Evolutionary conservation across 2,113 vertebrate genomes (phyloP).

Genomic region (Tychaedon coryphoeus): DNA sequence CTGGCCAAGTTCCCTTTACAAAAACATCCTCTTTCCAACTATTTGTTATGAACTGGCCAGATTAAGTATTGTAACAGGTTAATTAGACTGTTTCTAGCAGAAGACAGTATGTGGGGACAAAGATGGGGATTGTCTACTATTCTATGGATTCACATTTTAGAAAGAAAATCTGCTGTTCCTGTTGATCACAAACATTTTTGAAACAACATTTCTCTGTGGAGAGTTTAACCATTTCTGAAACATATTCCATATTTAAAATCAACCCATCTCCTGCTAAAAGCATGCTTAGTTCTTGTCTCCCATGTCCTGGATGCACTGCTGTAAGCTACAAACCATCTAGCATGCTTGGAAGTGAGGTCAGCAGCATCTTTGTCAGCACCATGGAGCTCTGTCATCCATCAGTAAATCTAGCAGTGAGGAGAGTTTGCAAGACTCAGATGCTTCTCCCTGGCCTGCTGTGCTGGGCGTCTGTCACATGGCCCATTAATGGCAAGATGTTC

Average conservation of each 20-base stretch:
- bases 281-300: neutral
- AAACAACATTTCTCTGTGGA: neutral
- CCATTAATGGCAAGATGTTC: constrained; percentile 32
- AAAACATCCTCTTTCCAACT: neutral
- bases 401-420: neutral
- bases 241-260: neutral
- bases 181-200: neutral
- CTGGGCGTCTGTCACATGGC: constrained; percentile 30
- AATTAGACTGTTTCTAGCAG: neutral
- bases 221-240: neutral
- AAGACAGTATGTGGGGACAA: neutral
- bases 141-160: neutral
- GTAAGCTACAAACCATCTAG: neutral
- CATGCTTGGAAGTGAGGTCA: neutral
- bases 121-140: neutral
- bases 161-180: neutral
- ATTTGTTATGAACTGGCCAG: neutral
- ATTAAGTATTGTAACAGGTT: neutral
- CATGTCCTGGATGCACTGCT: neutral
- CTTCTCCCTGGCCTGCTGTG: constrained; percentile 19
- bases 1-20: neutral
- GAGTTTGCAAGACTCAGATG: constrained; percentile 29
- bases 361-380: neutral
- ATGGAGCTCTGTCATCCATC: neutral
- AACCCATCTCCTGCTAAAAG: neutral